Evolutionary conservation across 2,888 invertebrate genomes (phyloP), one percentile per base, ranked within the genome.

Genomic region (Troilus luridus): DNA sequence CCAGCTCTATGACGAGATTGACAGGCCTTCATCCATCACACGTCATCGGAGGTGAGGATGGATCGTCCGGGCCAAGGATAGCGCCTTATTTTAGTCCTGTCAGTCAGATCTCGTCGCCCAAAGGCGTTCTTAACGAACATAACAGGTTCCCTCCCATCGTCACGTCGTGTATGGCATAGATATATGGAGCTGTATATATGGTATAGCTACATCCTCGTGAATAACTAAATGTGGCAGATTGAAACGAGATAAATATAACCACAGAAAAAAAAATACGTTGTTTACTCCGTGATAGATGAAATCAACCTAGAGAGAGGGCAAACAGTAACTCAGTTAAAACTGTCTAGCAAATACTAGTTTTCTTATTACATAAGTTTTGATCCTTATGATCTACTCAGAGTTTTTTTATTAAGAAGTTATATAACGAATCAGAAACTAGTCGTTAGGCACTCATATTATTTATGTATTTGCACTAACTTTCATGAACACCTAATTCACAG

Each of bases 21-120:
- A 81, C 81, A 81, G 81, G 81, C 11, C 7, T 41, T 56, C 81
- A 81, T 81, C 81, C 81, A 56, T 81, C 81, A 81, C 19, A 41
- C 81, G 81, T 54, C 81, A 56, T 81, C 12, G 81, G 9, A 81
- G 81, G 81, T 81, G 81, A 81, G 81, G 81, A 81, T 81, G 81
- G 81, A 81, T 81, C 81, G 81, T 81, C 21, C 12, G 21, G 54
- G 54, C 54, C 41, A 81, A 56, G 81, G 81, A 81, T 67, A 67
- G 67, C 67, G 81, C 81, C 81, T 81, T 81, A 81, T 81, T 81
- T 54, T 81, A 56, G 54, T 5, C 54, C 54, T 81, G 81, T 81
- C 81, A 81, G 54, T 81, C 67, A 54, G 81, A 21, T 7, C 81
- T 11, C 21, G 17, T 41, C 9, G 81, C 19, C 81, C 19, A 81